Percentiles rank a stretch among this genome's conserved stretches.
phyloP scores from a whole-genome alignment of 2,888 invertebrate genomes.

The Nemoura dubitans region DNA sequence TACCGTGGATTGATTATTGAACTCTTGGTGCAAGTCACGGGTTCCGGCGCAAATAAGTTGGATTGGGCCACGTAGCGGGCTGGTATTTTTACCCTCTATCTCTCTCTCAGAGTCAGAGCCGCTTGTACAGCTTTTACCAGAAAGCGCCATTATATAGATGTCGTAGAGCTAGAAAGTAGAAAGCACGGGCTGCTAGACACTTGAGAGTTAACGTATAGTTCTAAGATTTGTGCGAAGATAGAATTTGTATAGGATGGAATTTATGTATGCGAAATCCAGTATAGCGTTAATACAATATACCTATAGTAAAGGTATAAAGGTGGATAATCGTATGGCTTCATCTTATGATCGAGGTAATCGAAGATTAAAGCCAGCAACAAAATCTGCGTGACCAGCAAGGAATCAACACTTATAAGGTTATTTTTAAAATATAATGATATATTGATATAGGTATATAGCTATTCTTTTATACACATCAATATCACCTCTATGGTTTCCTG shows the following conservation, averaged over 20 bases:
- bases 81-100: not conserved
- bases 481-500: not conserved
- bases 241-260: not conserved
- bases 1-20: constrained; percentile 1
- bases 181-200: not conserved
- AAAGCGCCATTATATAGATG: not conserved
- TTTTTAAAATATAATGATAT: not conserved
- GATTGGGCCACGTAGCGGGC: not conserved
- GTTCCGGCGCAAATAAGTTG: not conserved
- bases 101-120: not conserved
- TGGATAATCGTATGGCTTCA: constrained; percentile 7
- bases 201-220: not conserved
- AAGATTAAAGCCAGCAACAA: not conserved
- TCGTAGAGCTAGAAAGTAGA: no score
- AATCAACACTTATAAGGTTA: not conserved
- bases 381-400: not conserved
- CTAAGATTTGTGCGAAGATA: not conserved
- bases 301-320: not conserved
- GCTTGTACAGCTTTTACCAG: not conserved
- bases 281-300: not conserved
- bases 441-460: not conserved
- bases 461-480: not conserved
- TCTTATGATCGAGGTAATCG: not conserved
- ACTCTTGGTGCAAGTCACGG: not conserved
- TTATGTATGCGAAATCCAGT: not conserved